A percentile compares a stretch with the other conserved stretches of the same genome.
phyloP scores from a whole-genome alignment of 2,797 vertebrate species.

The Streptopelia turtur region DNA sequence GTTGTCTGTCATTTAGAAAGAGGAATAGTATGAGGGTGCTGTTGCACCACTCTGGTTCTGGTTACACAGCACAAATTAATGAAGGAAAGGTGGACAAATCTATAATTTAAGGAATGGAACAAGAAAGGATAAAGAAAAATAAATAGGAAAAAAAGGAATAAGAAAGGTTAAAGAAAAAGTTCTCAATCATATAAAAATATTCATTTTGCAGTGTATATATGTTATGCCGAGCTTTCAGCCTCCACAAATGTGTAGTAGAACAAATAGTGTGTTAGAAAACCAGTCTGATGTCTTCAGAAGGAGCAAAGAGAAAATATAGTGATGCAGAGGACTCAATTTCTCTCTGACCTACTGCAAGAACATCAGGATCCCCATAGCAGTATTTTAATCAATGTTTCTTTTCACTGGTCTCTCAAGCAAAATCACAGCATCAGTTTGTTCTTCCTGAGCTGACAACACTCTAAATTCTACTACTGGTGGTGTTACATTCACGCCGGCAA shows the following conservation, averaged over 20 bases:
- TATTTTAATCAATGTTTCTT: background rate
- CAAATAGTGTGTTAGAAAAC: background rate
- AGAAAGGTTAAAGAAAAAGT: background rate
- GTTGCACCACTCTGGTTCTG: background rate
- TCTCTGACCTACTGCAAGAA: background rate
- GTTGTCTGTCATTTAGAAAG: background rate
- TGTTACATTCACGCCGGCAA: background rate
- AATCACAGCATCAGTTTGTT: conserved; percentile 9
- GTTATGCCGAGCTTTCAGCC: background rate
- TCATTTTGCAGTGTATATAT: background rate
- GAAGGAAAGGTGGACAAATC: background rate
- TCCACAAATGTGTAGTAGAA: background rate
- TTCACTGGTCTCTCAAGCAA: background rate
- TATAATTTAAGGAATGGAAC: background rate
- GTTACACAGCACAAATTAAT: background rate
- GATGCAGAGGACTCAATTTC: background rate
- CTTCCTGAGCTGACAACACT: conserved; percentile 24
- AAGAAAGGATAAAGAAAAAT: background rate
- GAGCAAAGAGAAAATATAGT: background rate
- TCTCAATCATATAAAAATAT: background rate
- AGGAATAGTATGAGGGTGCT: background rate
- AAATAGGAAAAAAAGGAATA: background rate
- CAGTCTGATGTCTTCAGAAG: background rate
- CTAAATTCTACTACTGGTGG: background rate
- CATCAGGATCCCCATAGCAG: background rate